Evolutionary conservation across 2,113 vertebrate species (phyloP).

Genomic region (Paracanthobrama guichenoti): DNA sequence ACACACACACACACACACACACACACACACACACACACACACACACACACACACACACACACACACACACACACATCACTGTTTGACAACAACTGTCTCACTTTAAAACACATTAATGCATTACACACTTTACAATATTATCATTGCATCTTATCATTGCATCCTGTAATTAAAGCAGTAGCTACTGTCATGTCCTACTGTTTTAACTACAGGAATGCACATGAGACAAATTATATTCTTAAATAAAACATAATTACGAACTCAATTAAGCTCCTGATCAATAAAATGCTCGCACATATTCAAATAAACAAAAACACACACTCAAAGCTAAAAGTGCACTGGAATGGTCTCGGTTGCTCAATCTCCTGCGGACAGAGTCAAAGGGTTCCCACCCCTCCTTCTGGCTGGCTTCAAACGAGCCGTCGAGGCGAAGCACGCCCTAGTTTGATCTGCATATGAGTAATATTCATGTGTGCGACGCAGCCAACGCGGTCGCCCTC

Average conservation of each 20-base stretch:
- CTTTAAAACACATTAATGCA: background rate
- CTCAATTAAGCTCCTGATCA: background rate
- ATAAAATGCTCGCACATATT: background rate
- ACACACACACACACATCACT: too few relatives aligned
- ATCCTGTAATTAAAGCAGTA: too few relatives aligned
- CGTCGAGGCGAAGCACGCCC: constrained; percentile 16
- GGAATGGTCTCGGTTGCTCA: constrained; percentile 29
- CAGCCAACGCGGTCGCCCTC: background rate
- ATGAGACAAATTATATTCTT: background rate
- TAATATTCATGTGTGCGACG: constrained; percentile 31
- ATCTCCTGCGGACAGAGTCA: constrained; percentile 45
- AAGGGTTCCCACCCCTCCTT: constrained; percentile 39
- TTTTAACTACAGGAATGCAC: background rate
- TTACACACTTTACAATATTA: background rate
- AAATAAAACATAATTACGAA: background rate
- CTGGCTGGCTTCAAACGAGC: constrained; percentile 20
- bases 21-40: too few relatives aligned
- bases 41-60: too few relatives aligned
- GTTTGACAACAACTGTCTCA: too few relatives aligned
- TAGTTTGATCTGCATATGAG: constrained; percentile 39
- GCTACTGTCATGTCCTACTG: background rate
- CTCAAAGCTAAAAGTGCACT: background rate
- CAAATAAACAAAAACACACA: background rate
- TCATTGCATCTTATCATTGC: background rate
- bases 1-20: too few relatives aligned